Base-by-base conservation (phyloP, 1,140 invertebrate genomes). In the Berghia stephanieae region DNA sequence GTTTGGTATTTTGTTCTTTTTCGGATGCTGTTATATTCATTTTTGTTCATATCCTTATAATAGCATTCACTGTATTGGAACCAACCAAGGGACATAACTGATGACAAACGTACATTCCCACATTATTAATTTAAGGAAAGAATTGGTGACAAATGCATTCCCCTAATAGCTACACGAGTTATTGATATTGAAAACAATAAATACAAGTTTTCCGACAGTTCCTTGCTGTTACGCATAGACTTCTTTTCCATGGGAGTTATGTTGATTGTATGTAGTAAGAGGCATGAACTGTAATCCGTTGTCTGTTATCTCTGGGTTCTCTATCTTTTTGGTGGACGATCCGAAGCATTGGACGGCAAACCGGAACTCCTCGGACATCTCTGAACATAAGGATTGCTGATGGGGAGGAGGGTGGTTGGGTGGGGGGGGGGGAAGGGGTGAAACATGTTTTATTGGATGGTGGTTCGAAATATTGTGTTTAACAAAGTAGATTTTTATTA, bases 331-430 rank as follows among this genome's bases (percentile, higher is more conserved):
- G 1, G 83, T 77, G 78, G 88, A 88, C 74, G 87, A 84, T 24
- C 95, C 95, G 80, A 94, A 93, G 88, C 96, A 98, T 57, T 94
- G 92, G 81, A 98, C 92, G 2, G 97, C 96, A 88, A 98, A 97
- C 40, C 96, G 91, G 72, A 98, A 90, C 90, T 99, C 97, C 90
- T 97, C 94, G 2, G 94, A 94, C 95, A 98, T 98, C 91, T 98
- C 96, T 4, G 95, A 95, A 88, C 96, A 98, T 49, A 98, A 89
- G 5, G 96, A 96, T 92, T 97, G 95, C 86, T 94, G 92, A 6
- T 91, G 82, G 68, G 78, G 60, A n/a, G n/a, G n/a, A n/a, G n/a
- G n/a, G n/a, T n/a, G n/a, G n/a, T n/a, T n/a, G n/a, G n/a, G n/a
- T n/a, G n/a, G n/a, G n/a, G n/a, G n/a, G n/a, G n/a, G n/a, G n/a